Conservation (phyloP, 2,797 vertebrate species). For the Cyclura pinguis region DNA sequence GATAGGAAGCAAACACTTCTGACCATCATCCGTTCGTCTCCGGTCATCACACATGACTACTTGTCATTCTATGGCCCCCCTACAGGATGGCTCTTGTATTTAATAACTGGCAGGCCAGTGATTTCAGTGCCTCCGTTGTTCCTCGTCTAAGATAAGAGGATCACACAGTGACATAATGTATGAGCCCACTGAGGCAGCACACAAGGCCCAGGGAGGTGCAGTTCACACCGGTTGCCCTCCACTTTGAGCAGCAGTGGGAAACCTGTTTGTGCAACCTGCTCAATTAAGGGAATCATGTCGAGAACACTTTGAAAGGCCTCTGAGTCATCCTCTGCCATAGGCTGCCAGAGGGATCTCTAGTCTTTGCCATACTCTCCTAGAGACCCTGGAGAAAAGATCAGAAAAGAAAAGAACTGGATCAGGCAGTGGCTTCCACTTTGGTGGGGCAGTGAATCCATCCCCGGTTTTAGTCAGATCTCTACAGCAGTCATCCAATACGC, state of each 20-base stretch:
- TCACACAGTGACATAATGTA: slow-evolving; percentile 52
- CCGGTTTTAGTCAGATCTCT: too few species aligned
- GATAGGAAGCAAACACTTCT: slow-evolving; percentile 52
- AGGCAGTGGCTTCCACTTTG: too few species aligned
- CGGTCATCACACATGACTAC: slow-evolving; percentile 51
- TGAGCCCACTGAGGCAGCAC: slow-evolving; percentile 33
- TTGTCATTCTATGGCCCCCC: slow-evolving; percentile 74
- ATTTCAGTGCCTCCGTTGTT: slow-evolving; percentile 60
- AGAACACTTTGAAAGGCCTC: not conserved
- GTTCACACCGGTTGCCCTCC: not conserved
- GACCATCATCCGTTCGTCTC: slow-evolving; percentile 60
- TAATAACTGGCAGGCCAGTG: slow-evolving; percentile 61
- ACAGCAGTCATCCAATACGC: too few species aligned
- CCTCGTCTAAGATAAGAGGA: slow-evolving; percentile 50
- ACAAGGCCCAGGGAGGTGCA: accelerated
- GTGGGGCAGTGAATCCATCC: too few species aligned
- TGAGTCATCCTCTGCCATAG: not conserved
- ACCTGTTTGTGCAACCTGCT: accelerated
- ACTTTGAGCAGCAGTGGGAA: not conserved
- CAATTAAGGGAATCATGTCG: slow-evolving; percentile 34
- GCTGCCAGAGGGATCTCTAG: too few species aligned
- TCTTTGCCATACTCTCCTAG: too few species aligned
- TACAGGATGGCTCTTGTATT: slow-evolving; percentile 63
- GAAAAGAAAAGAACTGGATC: too few species aligned
- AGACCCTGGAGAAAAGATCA: too few species aligned